Evolutionary conservation across 2,888 invertebrate species (phyloP).

Genomic region (Capitulum mitella): DNA sequence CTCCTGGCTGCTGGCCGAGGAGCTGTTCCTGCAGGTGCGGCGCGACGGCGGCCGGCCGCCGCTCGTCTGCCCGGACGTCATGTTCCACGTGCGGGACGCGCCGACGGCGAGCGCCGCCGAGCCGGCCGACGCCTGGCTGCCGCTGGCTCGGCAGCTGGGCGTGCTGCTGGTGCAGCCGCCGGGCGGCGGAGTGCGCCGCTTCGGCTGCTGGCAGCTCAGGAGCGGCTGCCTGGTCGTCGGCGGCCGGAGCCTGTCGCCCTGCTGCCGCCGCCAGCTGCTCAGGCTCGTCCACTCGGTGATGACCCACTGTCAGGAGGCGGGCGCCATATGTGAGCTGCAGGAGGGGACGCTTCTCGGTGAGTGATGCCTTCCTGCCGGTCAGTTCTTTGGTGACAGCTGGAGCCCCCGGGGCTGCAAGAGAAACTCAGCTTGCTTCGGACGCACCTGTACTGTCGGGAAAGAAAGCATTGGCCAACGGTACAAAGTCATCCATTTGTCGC

Average conservation of each 20-base stretch:
- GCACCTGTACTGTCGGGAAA: too few species aligned
- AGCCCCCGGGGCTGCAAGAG: too few species aligned
- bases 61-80: slow-evolving; percentile 41
- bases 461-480: too few species aligned
- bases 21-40: slow-evolving; percentile 38
- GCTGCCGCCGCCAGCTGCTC: slow-evolving; percentile 38
- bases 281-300: slow-evolving; percentile 30
- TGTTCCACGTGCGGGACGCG: slow-evolving; percentile 38
- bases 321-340: slow-evolving; percentile 33
- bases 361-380: too few species aligned
- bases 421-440: too few species aligned
- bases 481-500: too few species aligned
- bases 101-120: not conserved
- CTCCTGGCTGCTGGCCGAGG: slow-evolving; percentile 27
- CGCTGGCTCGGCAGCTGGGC: slow-evolving; percentile 28
- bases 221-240: slow-evolving; percentile 34
- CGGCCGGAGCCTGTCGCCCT: slow-evolving; percentile 36
- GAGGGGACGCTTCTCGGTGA: slow-evolving; percentile 34
- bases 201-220: slow-evolving; percentile 37
- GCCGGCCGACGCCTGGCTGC: slow-evolving; percentile 27
- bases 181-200: slow-evolving; percentile 26
- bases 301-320: slow-evolving; percentile 30
- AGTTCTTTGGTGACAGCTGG: too few species aligned
- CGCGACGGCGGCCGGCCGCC: slow-evolving; percentile 33
- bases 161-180: slow-evolving; percentile 28